Base-by-base conservation (phyloP, 2,888 invertebrate genomes). In the Rhabditoides inermis region DNA sequence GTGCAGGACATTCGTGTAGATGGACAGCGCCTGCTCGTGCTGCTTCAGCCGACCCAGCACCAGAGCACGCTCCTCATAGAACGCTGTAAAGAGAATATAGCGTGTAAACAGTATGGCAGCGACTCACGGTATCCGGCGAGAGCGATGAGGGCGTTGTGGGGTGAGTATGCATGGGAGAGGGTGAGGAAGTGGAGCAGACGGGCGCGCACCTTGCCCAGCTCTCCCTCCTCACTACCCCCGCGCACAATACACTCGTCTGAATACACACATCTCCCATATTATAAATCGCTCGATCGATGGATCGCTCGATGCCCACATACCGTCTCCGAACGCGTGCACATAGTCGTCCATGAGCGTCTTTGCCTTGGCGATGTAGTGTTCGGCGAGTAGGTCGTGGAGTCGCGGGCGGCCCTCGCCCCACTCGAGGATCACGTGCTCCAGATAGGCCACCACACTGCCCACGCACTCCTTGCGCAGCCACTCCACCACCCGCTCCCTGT, bases 1-100 rank as follows among this genome's bases (percentile, higher is more conserved):
- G 37, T 88, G 79, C 53, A 98, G 81, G 30, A 90, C 84, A 70
- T 88, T 86, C 22, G 92, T 85, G 77, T 94, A 94, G 73, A 98
- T 88, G 1, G 87, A 85, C 44, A 98, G 80, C 0, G 90, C 91
- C 76, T 91, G 87, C 72, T 91, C 88, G 77, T 98, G 94, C 59
- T 87, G 82, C 0, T 88, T 89, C 25, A 94, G 80, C 67, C 88
- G 85, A 0, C 92, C 94, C 39, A 94, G 80, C 56, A 98, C 85
- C n/a, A 95, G 83, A 0, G 95, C 94, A 56, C 91, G 83, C 77
- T 95, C 95, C 77, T 94, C 91, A 73, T 88, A 85, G 70, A 95
- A 81, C 53, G 80, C 84, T 84, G 68, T 23, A 70, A 63, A 46
- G 47, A 54, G 35, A 20, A 53, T 25, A 20, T n/a, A 40, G 35